Evolutionary conservation across 2,888 invertebrate species (phyloP).

Genomic region (Ennomos fuscantarius): DNA sequence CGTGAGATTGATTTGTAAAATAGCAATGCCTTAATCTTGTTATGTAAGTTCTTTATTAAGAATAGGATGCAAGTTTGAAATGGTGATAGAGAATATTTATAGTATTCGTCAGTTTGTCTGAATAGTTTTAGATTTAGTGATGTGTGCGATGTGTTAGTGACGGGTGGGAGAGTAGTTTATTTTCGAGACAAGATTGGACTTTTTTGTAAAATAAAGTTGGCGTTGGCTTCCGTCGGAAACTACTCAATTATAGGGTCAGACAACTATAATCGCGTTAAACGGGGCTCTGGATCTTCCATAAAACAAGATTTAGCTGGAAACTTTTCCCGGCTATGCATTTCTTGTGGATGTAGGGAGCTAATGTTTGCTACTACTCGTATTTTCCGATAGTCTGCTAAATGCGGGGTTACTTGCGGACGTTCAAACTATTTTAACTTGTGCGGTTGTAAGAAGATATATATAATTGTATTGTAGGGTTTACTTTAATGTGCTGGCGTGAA

Average conservation of each 20-base stretch:
- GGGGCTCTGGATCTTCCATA: conserved; percentile 14
- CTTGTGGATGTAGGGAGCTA: conserved; percentile 35
- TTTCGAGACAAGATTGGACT: too few relatives aligned
- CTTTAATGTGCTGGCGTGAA: conserved; percentile 3
- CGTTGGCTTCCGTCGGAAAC: too few relatives aligned
- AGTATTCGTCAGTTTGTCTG: too few relatives aligned
- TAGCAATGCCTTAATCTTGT: too few relatives aligned
- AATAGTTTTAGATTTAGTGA: too few relatives aligned
- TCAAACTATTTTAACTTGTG: conserved; percentile 40
- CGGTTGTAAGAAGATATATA: conserved; percentile 26
- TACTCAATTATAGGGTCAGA: neutral
- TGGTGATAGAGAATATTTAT: too few relatives aligned
- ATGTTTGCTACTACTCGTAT: conserved; percentile 48
- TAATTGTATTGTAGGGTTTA: conserved; percentile 15
- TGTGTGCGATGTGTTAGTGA: too few relatives aligned
- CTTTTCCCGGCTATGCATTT: conserved; percentile 20
- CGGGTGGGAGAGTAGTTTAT: too few relatives aligned
- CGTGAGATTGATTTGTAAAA: too few relatives aligned
- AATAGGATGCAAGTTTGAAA: too few relatives aligned
- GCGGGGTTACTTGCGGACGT: conserved; percentile 46
- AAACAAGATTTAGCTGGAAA: conserved; percentile 27
- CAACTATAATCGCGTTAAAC: conserved; percentile 12
- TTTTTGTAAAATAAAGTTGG: too few relatives aligned
- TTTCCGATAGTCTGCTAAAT: conserved; percentile 41
- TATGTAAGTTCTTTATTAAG: too few relatives aligned